These are phyloP conservation scores for Dicycla oo DNA, from an alignment of 2,888 invertebrate genomes.

Conservation along the genomic window DNA sequence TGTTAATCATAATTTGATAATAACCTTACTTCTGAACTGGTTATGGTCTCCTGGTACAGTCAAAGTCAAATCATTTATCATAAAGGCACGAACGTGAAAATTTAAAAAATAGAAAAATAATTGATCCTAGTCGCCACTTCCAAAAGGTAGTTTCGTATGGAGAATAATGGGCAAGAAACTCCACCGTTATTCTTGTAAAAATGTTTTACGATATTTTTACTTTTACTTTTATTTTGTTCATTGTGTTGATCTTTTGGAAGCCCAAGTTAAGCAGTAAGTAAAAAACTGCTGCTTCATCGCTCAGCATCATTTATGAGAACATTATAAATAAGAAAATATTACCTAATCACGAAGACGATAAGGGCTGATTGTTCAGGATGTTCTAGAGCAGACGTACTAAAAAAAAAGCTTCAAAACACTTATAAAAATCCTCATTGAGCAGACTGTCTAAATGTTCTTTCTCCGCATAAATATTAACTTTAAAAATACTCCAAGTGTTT, in stretches of 20 bases:
- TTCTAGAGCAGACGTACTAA: neutral
- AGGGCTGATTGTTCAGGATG: neutral
- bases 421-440: slow-evolving; percentile 12
- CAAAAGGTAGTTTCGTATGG: too few species aligned
- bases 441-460: slow-evolving; percentile 29
- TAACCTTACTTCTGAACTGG: neutral
- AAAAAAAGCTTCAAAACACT: slow-evolving; percentile 14
- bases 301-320: neutral
- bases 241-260: neutral
- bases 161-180: too few species aligned
- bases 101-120: too few species aligned
- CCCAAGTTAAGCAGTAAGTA: neutral
- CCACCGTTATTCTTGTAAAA: too few species aligned
- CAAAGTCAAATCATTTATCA: too few species aligned
- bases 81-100: too few species aligned
- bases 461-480: slow-evolving; percentile 51
- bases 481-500: slow-evolving; percentile 49
- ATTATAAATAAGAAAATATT: too few species aligned
- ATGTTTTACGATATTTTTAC: too few species aligned
- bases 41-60: neutral
- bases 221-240: too few species aligned
- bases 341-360: too few species aligned
- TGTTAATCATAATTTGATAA: neutral
- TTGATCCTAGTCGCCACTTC: too few species aligned
- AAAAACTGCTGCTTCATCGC: neutral